Conservation (phyloP, 2,888 invertebrate genomes). For the Esperia sulphurella region DNA sequence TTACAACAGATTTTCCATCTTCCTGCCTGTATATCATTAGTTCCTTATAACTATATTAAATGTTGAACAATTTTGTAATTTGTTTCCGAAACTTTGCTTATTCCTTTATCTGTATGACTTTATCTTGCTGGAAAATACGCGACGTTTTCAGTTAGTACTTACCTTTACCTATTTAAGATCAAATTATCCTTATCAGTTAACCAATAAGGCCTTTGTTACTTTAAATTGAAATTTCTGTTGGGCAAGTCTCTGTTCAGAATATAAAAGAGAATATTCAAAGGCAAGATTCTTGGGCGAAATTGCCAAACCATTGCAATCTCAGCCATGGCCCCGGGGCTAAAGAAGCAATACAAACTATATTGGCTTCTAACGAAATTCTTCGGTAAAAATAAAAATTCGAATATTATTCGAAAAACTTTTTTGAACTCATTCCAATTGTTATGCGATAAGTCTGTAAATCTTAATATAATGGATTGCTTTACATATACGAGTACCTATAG, state of each 20-base stretch:
- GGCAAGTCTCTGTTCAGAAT: conserved; percentile 31
- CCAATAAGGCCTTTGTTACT: conserved; percentile 2
- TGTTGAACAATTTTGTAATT: too few species aligned
- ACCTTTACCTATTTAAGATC: background rate
- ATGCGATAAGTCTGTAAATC: too few species aligned
- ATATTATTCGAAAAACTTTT: background rate
- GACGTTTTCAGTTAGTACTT: too few species aligned
- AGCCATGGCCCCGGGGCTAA: conserved; percentile 21
- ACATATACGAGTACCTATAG: too few species aligned
- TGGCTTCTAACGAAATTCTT: conserved; percentile 21
- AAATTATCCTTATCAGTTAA: background rate
- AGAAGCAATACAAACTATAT: conserved; percentile 28
- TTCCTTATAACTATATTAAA: too few species aligned
- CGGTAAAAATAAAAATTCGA: background rate
- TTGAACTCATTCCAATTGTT: too few species aligned
- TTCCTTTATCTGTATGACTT: too few species aligned
- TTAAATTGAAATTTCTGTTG: conserved; percentile 24
- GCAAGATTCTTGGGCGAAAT: conserved; percentile 35
- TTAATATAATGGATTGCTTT: too few species aligned
- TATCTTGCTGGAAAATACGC: too few species aligned
- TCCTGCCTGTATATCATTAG: too few species aligned
- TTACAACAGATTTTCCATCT: too few species aligned
- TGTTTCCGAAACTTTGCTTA: too few species aligned
- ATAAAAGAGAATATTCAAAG: conserved; percentile 42
- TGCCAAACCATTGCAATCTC: conserved; percentile 51